Conservation (phyloP, 2,113 vertebrate species). For the Anser brachyrhynchus region DNA sequence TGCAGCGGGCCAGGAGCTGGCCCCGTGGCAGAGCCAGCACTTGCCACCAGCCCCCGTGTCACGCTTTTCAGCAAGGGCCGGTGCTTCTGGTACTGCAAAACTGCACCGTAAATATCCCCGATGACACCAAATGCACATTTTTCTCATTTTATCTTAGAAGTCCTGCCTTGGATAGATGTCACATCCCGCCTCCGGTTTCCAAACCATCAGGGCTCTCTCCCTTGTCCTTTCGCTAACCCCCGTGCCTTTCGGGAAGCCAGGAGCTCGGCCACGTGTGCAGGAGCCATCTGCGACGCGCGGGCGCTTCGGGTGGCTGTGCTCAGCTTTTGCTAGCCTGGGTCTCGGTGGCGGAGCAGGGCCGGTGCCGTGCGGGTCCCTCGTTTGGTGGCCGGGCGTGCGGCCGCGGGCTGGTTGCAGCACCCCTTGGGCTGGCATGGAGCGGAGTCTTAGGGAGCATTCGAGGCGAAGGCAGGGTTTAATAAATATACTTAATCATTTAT, state of each 20-base stretch:
- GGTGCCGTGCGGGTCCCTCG: background rate
- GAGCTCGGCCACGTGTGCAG: background rate
- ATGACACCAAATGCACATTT: accelerated
- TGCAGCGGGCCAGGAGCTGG: background rate
- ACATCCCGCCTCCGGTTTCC: background rate
- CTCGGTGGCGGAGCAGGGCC: accelerated
- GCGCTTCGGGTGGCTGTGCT: background rate
- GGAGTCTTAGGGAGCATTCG: background rate
- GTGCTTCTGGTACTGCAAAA: background rate
- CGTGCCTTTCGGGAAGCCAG: background rate
- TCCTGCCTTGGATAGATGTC: background rate
- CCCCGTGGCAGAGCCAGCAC: background rate
- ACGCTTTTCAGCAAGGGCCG: background rate
- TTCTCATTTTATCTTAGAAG: background rate
- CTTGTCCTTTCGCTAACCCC: background rate
- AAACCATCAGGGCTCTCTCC: background rate
- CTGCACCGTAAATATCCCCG: accelerated
- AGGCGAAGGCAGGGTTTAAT: constrained; percentile 53
- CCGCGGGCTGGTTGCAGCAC: background rate
- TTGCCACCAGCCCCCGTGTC: background rate
- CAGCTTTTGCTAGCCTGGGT: accelerated
- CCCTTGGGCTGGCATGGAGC: background rate
- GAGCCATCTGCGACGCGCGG: background rate
- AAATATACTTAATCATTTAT: constrained; percentile 58
- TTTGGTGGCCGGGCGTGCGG: constrained; percentile 13